Base-by-base conservation (phyloP, 1,140 invertebrate genomes). In the Macrostomum lignano region DNA sequence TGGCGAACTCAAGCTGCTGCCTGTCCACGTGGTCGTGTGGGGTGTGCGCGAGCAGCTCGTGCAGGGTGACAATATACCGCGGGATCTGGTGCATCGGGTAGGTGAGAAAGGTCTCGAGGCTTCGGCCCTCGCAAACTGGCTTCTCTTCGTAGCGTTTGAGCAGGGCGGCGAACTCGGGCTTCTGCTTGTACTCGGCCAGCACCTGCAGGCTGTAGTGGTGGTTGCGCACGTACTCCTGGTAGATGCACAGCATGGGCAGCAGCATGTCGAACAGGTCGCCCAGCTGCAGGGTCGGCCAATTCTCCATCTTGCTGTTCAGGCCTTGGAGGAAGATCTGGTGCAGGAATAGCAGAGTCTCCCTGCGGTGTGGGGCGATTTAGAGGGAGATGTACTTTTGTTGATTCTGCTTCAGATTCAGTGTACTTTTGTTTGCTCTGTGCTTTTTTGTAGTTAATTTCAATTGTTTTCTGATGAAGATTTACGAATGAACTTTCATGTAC, bases 1-100 rank as follows among this genome's bases (percentile, higher is more conserved):
- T 63, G 7, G 78, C 77, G 48, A 76, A 76, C 51, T 79, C 73
- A 29, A 86, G 60, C 44, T 72, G 77, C 45, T 75, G 72, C 21
- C 76, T 61, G 54, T 86, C 78, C n/a, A 84, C 78, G 55, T 84
- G 78, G 58, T 84, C 76, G 49, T 81, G 73, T 1, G 79, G 77
- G 0, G 78, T 84, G 52, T 82, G 77, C 9, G 78, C 77, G 25
- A 86, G 55, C 14, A 86, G 57, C 55, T 84, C 77, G 51, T 82
- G 77, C 14, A 84, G 61, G 1, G 76, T 82, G 31, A 81, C 74
- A 31, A 84, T 84, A 49, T 84, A 86, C 6, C 77, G 65, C 7
- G 79, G 78, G 33, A 86, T 71, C 77, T 82, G 78, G 62, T 81
- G 74, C 78, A 86, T 86, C 7, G 78, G 78, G 59, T 81, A 82